Evolutionary conservation across 2,797 vertebrate species (phyloP), one percentile per base, ranked within the genome.

Genomic region (Sebastes cheni): DNA sequence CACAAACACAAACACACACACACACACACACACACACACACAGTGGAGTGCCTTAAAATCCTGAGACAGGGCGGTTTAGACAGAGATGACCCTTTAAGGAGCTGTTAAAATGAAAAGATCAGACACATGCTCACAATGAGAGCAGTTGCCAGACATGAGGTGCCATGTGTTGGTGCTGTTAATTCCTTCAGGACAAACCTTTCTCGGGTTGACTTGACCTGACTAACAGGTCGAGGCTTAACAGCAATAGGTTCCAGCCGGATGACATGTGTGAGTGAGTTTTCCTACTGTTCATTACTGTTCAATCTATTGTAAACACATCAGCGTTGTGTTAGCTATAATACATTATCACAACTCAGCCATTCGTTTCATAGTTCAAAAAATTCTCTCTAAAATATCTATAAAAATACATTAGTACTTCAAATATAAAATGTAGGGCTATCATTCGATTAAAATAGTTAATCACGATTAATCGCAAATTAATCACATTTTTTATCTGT

Each of bases 11-110:
- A 3, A 25, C 25, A 5, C 56, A 67, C 27, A 20, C 68, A 23
- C 56, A 6, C 39, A 39, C 36, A 39, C 5, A 50, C 56, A 54
- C 54, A 25, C 64, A 58, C 78, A 67, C 59, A 59, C 13, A 54
- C 1, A 4, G 11, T 0, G 16, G 5, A 64, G 27, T 39, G 50
- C 54, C 67, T 75, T 79, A 55, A 80, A 76, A 73, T 84, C 67
- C 64, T 50, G 42, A 39, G 69, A 81, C 42, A 59, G 46, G 60
- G 8, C 3, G 66, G 68, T 88, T 88, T 86, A 80, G 83, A 86
- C 84, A 22, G 66, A 86, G 69, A 7, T 82, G 89, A 88, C 84
- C 81, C 81, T 76, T 86, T 79, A 85, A 92, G 80, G 25, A 80
- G 77, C 67, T 68, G 75, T 65, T 13, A n/a, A n/a, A 54, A 54